These are phyloP conservation scores for Lasius fuliginosus DNA, from an alignment of 2,888 invertebrate genomes.

Conservation along the genomic window DNA sequence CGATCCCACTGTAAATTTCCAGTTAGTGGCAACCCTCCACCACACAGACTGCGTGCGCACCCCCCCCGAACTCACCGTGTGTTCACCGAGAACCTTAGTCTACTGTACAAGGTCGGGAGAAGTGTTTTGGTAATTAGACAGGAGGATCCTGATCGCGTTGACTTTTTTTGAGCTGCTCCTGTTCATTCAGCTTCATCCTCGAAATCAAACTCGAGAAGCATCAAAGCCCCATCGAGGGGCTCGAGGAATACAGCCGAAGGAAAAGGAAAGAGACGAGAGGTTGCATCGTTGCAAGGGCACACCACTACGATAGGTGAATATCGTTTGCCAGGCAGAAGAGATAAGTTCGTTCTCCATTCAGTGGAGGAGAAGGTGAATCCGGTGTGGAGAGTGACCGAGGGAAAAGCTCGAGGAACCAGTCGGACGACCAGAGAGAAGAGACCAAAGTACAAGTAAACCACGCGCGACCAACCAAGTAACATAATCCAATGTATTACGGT, in stretches of 20 bases:
- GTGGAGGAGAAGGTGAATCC: slow-evolving; percentile 11
- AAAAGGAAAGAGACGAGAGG: not conserved
- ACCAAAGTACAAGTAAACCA: slow-evolving; percentile 51
- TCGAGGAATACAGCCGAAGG: not conserved
- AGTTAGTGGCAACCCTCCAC: slow-evolving; percentile 73
- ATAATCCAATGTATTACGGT: slow-evolving; percentile 86
- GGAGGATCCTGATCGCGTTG: not conserved
- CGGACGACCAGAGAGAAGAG: slow-evolving; percentile 39
- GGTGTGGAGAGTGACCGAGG: not conserved
- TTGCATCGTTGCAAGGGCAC: not conserved
- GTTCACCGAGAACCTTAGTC: slow-evolving; percentile 68
- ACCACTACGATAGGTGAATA: not conserved
- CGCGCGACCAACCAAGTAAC: slow-evolving; percentile 71
- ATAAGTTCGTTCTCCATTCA: slow-evolving; percentile 3
- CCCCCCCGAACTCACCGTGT: slow-evolving; percentile 56
- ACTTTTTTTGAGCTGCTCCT: not conserved
- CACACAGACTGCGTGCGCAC: slow-evolving; percentile 73
- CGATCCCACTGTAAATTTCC: slow-evolving; percentile 79
- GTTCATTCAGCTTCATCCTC: not conserved
- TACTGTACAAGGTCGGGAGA: slow-evolving; percentile 59
- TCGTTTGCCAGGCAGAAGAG: not conserved
- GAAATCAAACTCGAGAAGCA: not conserved
- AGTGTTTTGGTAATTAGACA: slow-evolving; percentile 23
- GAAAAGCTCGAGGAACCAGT: slow-evolving; percentile 13
- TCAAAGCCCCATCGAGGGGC: slow-evolving; percentile 15